Percentiles rank a stretch among this genome's conserved stretches.
Conservation (phyloP, 1,140 invertebrate species). For the Rhopalosiphum maidis region DNA sequence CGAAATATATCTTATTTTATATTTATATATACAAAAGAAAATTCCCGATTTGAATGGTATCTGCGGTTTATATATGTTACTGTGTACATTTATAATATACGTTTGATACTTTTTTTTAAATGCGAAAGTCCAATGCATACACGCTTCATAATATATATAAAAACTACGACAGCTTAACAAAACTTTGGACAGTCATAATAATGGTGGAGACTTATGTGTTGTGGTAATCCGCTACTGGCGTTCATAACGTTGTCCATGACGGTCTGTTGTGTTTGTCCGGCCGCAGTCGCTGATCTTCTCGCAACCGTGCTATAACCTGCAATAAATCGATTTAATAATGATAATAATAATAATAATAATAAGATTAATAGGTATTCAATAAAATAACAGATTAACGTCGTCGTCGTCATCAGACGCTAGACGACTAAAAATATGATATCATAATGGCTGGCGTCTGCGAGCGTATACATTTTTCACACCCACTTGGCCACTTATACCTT, state of each 20-base stretch:
- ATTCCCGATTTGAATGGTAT: neutral
- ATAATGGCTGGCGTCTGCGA: neutral
- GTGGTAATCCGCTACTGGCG: neutral
- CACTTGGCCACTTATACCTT: conserved; percentile 55
- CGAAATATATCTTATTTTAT: neutral
- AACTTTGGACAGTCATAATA: conserved; percentile 49
- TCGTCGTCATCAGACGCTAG: neutral
- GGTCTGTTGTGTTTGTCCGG: conserved; percentile 40
- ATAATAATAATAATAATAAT: neutral
- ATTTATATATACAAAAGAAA: neutral
- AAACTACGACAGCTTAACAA: neutral
- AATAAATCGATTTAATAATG: neutral
- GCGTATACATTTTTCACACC: conserved; percentile 38
- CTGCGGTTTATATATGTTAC: neutral
- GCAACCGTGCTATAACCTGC: conserved; percentile 29
- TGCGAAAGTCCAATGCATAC: neutral
- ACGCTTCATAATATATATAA: neutral
- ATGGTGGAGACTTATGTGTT: conserved; percentile 43
- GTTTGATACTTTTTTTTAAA: neutral
- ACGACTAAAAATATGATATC: conserved; percentile 32
- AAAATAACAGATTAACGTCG: conserved; percentile 11
- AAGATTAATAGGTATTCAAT: neutral
- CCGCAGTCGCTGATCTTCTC: conserved; percentile 21
- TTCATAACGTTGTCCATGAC: conserved; percentile 9
- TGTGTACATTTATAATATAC: neutral